Conservation (phyloP, 2,113 vertebrate species). For the Dasypus novemcinctus region DNA sequence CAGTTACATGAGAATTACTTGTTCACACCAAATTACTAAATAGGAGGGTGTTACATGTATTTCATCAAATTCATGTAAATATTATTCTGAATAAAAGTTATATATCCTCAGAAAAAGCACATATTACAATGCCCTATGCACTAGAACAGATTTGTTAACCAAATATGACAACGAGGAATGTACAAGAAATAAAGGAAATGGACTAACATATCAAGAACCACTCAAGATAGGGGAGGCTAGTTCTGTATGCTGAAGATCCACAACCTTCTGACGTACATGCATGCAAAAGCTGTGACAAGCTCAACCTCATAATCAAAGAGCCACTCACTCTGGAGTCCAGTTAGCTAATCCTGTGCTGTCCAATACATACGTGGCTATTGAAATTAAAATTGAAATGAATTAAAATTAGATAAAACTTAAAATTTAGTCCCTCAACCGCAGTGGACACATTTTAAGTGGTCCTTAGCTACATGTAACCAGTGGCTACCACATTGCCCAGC, state of each 20-base stretch:
- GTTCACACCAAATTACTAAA: constrained; percentile 41
- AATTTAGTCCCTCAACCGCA: background rate
- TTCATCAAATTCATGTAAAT: constrained; percentile 60
- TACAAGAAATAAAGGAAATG: background rate
- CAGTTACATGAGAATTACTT: constrained; percentile 24
- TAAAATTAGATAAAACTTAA: background rate
- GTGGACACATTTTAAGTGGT: background rate
- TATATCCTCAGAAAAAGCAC: constrained; percentile 6
- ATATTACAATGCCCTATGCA: constrained; percentile 1
- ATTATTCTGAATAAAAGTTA: constrained; percentile 43
- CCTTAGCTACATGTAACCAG: background rate
- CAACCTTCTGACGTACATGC: background rate
- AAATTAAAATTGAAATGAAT: background rate
- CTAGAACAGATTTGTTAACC: constrained; percentile 4
- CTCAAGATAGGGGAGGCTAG: background rate
- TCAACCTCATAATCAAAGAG: background rate
- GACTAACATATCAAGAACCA: background rate
- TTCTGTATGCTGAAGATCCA: background rate
- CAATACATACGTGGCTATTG: background rate
- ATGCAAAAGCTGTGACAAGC: background rate
- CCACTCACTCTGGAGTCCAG: background rate
- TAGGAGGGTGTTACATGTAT: constrained; percentile 40
- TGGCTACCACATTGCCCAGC: background rate
- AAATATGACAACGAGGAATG: background rate
- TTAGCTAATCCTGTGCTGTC: background rate